Base-by-base conservation (phyloP, 1,140 invertebrate genomes). In the Coelopa frigida region DNA sequence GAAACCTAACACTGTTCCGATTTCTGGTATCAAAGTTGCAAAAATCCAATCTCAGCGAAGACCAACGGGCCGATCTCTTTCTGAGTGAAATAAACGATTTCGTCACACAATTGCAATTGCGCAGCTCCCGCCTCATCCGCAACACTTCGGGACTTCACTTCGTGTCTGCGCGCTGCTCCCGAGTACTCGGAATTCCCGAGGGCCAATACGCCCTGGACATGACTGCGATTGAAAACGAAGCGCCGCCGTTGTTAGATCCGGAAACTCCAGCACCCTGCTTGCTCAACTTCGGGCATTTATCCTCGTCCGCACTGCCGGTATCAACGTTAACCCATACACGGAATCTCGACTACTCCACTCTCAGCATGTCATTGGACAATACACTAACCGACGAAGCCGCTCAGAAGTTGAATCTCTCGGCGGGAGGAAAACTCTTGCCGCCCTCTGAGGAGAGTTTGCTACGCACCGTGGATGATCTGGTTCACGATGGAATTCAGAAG, bases 71-170 rank as follows among this genome's bases (percentile, higher is more conserved):
- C 21, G 64, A 67, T 52, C 50, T 68, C 2, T 68, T 68, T 41
- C 36, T 68, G 5, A 53, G 54, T 38, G 64, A 68, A 37, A 37
- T 68, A 1, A 61, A 62, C 10, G 64, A 68, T 44, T 56, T 68
- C 26, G 57, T 68, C 4, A 55, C 61, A 44, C 64, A 68, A 51
- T 39, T 68, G 38, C 64, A 68, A 37, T 21, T 65, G 42, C 58
- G 64, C 2, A 65, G 61, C 31, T 56, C 60, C 5, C 53, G 62
- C 0, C 55, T 68, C n/a, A 64, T 68, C 31, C 55, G 61, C 6
- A 67, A 68, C 27, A 68, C 64, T 1, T 68, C 64, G 1, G 64
- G 64, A 3, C 15, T 65, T 22, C 64, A 68, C 35, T 68, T 68
- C 23, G 58, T 68, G 1, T 58, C 54, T 37, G 51, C 58, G 0